Conservation (phyloP, 2,888 invertebrate species). For the Andrena minutula region DNA sequence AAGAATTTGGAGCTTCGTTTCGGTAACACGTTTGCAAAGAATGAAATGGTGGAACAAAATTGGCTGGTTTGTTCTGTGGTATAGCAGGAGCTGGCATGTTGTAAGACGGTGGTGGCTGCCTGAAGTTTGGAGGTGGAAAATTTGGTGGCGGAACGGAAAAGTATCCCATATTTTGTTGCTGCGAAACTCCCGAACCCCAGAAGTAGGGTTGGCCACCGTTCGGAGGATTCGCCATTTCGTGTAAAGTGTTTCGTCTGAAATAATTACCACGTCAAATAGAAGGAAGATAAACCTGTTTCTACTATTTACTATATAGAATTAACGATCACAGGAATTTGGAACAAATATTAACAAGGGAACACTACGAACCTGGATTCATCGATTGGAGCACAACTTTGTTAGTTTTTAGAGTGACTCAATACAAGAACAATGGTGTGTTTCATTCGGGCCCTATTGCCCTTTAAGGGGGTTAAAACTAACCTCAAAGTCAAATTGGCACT, state of each 20-base stretch:
- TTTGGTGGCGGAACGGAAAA: conserved; percentile 72
- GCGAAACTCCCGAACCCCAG: conserved; percentile 69
- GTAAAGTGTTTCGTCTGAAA: conserved; percentile 24
- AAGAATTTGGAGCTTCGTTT: conserved; percentile 60
- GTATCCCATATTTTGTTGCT: conserved; percentile 68
- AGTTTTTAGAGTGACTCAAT: too few species aligned
- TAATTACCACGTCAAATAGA: background rate
- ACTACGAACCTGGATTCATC: too few species aligned
- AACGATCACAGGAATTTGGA: background rate
- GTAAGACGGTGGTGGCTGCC: conserved; percentile 68
- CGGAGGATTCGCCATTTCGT: conserved; percentile 70
- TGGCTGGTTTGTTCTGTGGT: conserved; percentile 59
- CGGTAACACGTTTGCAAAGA: conserved; percentile 62
- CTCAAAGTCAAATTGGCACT: too few species aligned
- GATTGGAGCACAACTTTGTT: too few species aligned
- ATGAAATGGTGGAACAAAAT: conserved; percentile 65
- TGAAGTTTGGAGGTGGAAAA: conserved; percentile 77
- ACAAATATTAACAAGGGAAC: background rate
- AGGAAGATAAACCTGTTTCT: background rate
- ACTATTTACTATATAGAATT: background rate
- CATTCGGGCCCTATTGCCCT: too few species aligned
- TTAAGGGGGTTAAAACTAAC: too few species aligned
- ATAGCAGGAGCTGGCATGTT: conserved; percentile 73
- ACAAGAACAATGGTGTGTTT: too few species aligned
- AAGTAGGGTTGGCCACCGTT: conserved; percentile 66